Evolutionary conservation across 2,888 invertebrate genomes (phyloP).

Genomic region (Syrphus vitripennis): DNA sequence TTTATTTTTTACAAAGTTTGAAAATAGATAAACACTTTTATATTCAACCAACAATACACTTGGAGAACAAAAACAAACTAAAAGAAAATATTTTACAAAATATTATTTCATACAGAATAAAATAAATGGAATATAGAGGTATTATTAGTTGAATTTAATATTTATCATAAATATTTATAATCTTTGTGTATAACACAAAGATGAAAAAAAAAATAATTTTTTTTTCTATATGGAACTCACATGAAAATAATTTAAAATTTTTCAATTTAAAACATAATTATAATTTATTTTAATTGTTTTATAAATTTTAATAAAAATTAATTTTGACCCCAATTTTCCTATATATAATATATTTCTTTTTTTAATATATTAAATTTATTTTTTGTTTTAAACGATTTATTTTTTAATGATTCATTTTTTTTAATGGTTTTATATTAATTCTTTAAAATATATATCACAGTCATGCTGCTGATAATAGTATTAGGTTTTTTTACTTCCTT

Average conservation of each 20-base stretch:
- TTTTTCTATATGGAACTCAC: background rate
- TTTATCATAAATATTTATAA: background rate
- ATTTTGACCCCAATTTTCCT: slow-evolving; percentile 68
- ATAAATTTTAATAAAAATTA: slow-evolving; percentile 58
- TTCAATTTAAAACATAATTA: slow-evolving; percentile 18
- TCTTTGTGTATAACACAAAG: slow-evolving; percentile 70
- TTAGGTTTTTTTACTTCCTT: slow-evolving; percentile 50
- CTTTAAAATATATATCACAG: slow-evolving; percentile 75
- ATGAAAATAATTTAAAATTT: slow-evolving; percentile 7
- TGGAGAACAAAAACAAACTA: background rate
- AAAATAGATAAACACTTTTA: slow-evolving; percentile 7
- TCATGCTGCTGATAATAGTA: slow-evolving; percentile 75
- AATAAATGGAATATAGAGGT: slow-evolving; percentile 30
- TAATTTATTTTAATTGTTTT: slow-evolving; percentile 36
- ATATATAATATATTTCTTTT: slow-evolving; percentile 23
- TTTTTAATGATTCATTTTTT: slow-evolving; percentile 12
- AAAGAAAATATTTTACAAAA: slow-evolving; percentile 37
- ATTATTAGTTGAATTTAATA: slow-evolving; percentile 54
- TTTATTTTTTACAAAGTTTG: slow-evolving; percentile 11
- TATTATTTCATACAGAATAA: slow-evolving; percentile 32
- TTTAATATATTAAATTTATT: slow-evolving; percentile 38
- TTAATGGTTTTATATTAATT: slow-evolving; percentile 29
- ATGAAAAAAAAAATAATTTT: background rate
- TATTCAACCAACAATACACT: slow-evolving; percentile 54
- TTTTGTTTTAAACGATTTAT: slow-evolving; percentile 58